These are phyloP conservation scores for Cynopterus brachyotis DNA, from an alignment of 2,113 vertebrate species.

Conservation along the genomic window DNA sequence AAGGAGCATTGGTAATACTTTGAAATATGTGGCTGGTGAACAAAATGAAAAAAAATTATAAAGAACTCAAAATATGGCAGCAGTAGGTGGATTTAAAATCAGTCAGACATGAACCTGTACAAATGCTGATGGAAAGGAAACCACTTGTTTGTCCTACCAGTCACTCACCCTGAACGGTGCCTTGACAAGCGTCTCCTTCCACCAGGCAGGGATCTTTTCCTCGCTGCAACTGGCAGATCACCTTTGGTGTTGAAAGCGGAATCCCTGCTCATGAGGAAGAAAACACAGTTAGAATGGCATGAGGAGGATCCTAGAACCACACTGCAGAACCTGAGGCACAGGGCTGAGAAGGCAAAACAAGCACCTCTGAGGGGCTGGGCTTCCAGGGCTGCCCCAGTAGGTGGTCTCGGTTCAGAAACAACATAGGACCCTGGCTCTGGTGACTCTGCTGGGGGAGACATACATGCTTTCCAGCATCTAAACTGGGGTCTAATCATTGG, in stretches of 20 bases:
- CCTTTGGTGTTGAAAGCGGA: neutral
- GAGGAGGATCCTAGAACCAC: neutral
- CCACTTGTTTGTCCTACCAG: neutral
- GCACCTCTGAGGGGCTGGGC: neutral
- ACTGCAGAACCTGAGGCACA: neutral
- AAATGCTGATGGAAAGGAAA: neutral
- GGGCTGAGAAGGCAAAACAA: neutral
- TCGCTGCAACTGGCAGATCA: conserved; percentile 56
- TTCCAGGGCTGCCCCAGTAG: neutral
- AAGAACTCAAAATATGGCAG: neutral
- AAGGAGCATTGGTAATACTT: neutral
- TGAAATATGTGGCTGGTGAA: neutral
- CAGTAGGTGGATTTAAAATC: neutral
- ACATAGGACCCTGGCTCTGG: neutral
- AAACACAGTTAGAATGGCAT: neutral
- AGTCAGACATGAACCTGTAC: neutral
- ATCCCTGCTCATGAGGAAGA: conserved; percentile 42
- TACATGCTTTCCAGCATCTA: neutral
- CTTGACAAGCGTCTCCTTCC: neutral
- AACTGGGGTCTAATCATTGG: neutral
- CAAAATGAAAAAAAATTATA: neutral
- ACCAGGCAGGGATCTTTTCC: conserved; percentile 51
- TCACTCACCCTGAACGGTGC: conserved; percentile 15
- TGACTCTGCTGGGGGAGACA: neutral
- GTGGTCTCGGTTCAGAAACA: neutral